Base-by-base conservation (phyloP, 2,888 invertebrate species). In the Azorinus chamasolen region DNA sequence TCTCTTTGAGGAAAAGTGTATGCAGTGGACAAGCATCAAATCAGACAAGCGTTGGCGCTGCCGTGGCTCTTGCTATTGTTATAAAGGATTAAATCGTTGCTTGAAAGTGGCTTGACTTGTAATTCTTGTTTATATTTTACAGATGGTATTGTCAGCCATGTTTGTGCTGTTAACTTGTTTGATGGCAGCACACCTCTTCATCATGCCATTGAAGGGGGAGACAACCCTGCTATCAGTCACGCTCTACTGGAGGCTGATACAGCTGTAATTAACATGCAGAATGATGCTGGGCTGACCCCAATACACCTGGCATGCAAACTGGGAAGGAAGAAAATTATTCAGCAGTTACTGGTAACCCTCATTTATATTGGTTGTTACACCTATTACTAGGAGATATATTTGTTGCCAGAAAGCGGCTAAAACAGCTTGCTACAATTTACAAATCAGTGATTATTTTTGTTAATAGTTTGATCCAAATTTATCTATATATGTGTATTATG, bases 131-230 rank as follows among this genome's bases (percentile, higher is more conserved):
- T 32, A 10, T 39, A 5, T 16, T 45, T 25, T 10, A 43, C 46
- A 91, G 91, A 89, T 79, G 86, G 87, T 10, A 39, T 84, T n/a
- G 83, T 90, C 20, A 90, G 88, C 65, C 91, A 92, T 71, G 84
- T 91, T 5, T 90, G 89, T 83, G 90, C 90, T n/a, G 84, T 88
- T n/a, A 90, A 88, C 68, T 72, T 86, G 24, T 75, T 27, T 43
- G 87, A 88, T 81, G 90, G 91, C 43, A 83, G 79, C 64, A 90
- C 88, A 0, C 79, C 88, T 1, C 76, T 89, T 18, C 92, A 92
- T 65, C 78, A 87, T 6, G 75, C 83, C n/a, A 53, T 91, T 12
- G 81, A 86, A 70, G 79, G 79, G 20, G 90, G 89, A n/a, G 91
- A 92, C 83, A 80, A 85, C 46, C 58, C 65, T 27, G 77, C 55